These are phyloP conservation scores for Melanotaenia pygmaea DNA, from an alignment of 2,797 vertebrate genomes.

Conservation along the genomic window DNA sequence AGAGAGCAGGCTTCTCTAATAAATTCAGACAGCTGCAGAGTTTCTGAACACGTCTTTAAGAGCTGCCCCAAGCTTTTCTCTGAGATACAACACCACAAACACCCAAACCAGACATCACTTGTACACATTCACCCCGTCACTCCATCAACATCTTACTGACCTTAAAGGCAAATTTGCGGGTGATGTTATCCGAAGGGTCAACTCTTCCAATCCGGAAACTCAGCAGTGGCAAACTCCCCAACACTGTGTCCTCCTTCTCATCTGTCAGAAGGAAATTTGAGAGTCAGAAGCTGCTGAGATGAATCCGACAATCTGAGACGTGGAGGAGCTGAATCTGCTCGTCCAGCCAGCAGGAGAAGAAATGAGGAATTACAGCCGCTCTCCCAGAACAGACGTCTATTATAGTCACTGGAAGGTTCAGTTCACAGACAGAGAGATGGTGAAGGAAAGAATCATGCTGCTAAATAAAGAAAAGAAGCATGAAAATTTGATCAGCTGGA, in stretches of 20 bases:
- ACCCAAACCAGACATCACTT: not conserved
- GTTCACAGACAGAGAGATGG: constrained; percentile 18
- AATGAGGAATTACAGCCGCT: constrained; percentile 14
- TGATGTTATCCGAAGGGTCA: constrained; percentile 90
- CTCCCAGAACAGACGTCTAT: constrained; percentile 73
- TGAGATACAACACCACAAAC: not conserved
- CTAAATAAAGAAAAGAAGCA: constrained; percentile 73
- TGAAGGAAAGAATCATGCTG: constrained; percentile 23
- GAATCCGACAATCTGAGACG: too few relatives aligned
- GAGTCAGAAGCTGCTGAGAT: constrained; percentile 1
- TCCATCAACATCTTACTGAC: constrained; percentile 76
- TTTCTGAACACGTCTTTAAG: not conserved
- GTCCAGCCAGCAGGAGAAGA: constrained; percentile 20
- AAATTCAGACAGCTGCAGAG: not conserved
- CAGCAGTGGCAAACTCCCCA: constrained; percentile 94
- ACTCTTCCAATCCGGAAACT: constrained; percentile 89
- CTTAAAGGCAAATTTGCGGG: constrained; percentile 94
- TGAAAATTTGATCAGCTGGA: constrained; percentile 64
- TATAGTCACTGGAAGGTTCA: constrained; percentile 45
- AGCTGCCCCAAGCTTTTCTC: not conserved
- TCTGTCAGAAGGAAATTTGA: constrained; percentile 76
- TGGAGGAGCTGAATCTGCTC: constrained; percentile 1
- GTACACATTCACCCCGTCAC: too few relatives aligned
- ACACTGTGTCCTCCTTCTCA: constrained; percentile 91
- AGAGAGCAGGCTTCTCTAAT: not conserved